phyloP scores from a whole-genome alignment of 2,113 vertebrate species.

The Spea multiplicata region DNA sequence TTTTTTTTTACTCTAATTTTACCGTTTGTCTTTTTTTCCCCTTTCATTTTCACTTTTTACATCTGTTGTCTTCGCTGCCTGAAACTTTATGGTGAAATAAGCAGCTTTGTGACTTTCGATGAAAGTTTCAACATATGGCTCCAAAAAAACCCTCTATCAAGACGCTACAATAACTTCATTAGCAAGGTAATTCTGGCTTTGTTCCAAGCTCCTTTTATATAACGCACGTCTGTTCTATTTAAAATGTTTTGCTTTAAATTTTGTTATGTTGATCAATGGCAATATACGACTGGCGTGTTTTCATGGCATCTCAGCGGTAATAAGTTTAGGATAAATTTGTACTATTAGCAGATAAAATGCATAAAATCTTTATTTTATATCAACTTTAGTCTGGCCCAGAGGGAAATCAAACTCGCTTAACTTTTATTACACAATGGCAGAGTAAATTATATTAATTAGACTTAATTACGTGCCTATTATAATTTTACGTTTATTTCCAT shows the following conservation, averaged over 20 bases:
- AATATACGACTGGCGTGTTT: not conserved
- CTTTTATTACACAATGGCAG: too few relatives aligned
- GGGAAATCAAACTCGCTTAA: too few relatives aligned
- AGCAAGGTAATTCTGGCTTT: constrained; percentile 12
- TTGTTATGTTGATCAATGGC: constrained; percentile 26
- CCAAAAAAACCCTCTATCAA: constrained; percentile 9
- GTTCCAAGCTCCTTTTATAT: constrained; percentile 4
- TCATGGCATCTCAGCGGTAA: not conserved
- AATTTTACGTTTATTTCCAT: too few relatives aligned
- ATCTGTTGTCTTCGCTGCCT: not conserved
- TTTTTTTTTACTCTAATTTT: not conserved
- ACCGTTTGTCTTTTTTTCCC: not conserved
- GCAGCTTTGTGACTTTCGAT: constrained; percentile 3
- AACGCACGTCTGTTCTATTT: constrained; percentile 30
- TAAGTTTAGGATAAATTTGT: not conserved
- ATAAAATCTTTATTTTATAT: too few relatives aligned
- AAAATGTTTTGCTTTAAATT: constrained; percentile 10
- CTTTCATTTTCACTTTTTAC: not conserved
- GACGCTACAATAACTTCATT: constrained; percentile 30
- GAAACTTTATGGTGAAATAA: constrained; percentile 12
- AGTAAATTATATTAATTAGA: too few relatives aligned
- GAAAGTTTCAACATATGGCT: constrained; percentile 29
- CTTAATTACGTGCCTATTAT: too few relatives aligned
- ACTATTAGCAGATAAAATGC: too few relatives aligned
- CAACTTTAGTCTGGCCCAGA: too few relatives aligned